Conservation (phyloP, 2,113 vertebrate species). For the Hemicordylus capensis region DNA sequence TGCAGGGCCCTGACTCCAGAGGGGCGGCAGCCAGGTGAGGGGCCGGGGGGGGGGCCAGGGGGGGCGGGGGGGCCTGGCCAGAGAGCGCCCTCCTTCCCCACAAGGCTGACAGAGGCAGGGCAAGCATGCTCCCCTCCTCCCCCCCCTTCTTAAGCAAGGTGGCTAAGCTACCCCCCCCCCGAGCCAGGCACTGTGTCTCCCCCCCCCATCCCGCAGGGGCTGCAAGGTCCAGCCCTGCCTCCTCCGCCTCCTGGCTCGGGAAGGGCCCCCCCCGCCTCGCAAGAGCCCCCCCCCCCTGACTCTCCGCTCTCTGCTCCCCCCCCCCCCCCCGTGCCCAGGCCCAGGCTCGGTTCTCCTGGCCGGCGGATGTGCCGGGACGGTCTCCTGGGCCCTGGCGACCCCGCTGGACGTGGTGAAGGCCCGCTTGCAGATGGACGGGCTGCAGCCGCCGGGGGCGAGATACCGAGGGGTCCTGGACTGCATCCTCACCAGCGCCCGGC, state of each 20-base stretch:
- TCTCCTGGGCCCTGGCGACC: conserved; percentile 80
- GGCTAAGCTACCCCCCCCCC: no score
- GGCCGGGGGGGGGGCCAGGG: no score
- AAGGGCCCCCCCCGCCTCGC: no score
- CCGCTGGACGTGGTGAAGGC: conserved; percentile 87
- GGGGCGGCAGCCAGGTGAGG: conserved; percentile 76
- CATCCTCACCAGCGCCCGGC: conserved; percentile 72
- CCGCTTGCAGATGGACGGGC: conserved; percentile 83
- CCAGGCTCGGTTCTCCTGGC: conserved; percentile 75
- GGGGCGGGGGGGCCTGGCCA: rapidly evolving
- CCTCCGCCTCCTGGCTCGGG: not conserved
- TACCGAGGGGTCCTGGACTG: conserved; percentile 82
- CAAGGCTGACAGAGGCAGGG: no score
- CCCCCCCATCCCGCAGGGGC: no score
- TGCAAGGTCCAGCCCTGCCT: no score
- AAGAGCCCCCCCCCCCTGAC: not conserved
- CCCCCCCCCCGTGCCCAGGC: conserved; percentile 55
- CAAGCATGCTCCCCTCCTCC: no score
- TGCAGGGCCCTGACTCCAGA: conserved; percentile 68
- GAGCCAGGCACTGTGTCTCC: no score
- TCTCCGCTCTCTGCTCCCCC: no score
- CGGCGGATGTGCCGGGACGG: conserved; percentile 78
- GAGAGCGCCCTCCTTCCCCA: no score
- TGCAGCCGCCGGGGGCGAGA: conserved; percentile 54
- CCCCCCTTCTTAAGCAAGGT: no score